phyloP scores from a whole-genome alignment of 1,140 invertebrate genomes.

The Listronotus oregonensis region DNA sequence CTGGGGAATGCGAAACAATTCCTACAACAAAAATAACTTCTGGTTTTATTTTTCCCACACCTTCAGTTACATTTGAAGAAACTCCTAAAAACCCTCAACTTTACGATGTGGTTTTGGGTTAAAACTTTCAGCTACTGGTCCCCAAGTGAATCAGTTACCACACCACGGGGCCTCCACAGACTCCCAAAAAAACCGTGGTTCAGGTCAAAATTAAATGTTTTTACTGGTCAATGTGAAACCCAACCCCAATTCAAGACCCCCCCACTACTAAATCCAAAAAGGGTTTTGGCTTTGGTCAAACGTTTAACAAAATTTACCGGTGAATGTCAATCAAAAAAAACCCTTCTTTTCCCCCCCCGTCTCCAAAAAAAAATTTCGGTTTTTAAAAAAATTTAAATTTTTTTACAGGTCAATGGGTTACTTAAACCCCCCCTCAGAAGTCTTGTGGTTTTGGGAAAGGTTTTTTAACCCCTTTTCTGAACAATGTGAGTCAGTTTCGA shows the following conservation, averaged over 20 bases:
- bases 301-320: conserved; percentile 15
- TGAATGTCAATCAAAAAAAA: conserved; percentile 20
- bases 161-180: not conserved
- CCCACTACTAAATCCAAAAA: not conserved
- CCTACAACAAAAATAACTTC: not conserved
- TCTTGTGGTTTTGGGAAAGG: conserved; percentile 6
- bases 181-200: conserved; percentile 1
- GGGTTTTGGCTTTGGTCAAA: conserved; percentile 12
- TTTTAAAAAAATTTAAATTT: too few relatives aligned
- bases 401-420: too few relatives aligned
- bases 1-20: not conserved
- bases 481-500: not conserved
- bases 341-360: conserved; percentile 2
- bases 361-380: too few relatives aligned
- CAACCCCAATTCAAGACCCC: conserved; percentile 14
- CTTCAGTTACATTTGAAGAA: not conserved
- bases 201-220: conserved; percentile 9
- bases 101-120: conserved; percentile 4
- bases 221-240: conserved; percentile 15
- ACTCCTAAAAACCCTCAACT: not conserved
- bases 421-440: not conserved
- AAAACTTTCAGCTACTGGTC: not conserved
- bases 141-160: conserved; percentile 8
- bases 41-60: not conserved
- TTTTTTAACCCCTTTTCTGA: not conserved